phyloP scores from a whole-genome alignment of 1,140 invertebrate genomes.

The Patella vulgata region DNA sequence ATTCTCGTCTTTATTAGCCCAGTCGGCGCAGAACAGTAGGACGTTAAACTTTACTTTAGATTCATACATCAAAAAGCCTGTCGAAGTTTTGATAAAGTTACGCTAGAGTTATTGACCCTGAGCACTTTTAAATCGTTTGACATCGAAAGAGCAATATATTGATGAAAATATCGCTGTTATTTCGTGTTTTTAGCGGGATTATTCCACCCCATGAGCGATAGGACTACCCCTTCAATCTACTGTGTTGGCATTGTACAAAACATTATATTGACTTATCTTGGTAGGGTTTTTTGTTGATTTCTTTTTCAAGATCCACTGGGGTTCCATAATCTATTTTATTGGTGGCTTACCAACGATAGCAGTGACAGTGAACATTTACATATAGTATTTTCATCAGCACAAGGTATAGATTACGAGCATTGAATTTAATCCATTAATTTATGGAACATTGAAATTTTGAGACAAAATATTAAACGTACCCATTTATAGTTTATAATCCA shows the following conservation, averaged over 20 bases:
- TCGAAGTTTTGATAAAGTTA: too few relatives aligned
- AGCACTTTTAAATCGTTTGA: too few relatives aligned
- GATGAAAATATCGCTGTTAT: conserved; percentile 32
- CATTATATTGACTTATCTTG: background rate
- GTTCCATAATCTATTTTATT: conserved; percentile 56
- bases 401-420: conserved; percentile 21
- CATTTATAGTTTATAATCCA: background rate
- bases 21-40: too few relatives aligned
- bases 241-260: background rate
- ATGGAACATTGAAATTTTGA: background rate
- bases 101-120: too few relatives aligned
- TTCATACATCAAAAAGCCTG: too few relatives aligned
- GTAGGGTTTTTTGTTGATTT: conserved; percentile 9
- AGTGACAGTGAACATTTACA: conserved; percentile 61
- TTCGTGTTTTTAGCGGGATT: conserved; percentile 21
- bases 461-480: background rate
- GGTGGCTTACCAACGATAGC: conserved; percentile 55
- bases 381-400: conserved; percentile 42
- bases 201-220: background rate
- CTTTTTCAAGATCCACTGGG: conserved; percentile 41
- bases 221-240: background rate
- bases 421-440: background rate
- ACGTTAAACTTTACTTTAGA: too few relatives aligned
- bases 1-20: too few relatives aligned
- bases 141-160: conserved; percentile 43